Conservation (phyloP, 2,797 vertebrate genomes). For the Petrocephalus schoutedeni region DNA sequence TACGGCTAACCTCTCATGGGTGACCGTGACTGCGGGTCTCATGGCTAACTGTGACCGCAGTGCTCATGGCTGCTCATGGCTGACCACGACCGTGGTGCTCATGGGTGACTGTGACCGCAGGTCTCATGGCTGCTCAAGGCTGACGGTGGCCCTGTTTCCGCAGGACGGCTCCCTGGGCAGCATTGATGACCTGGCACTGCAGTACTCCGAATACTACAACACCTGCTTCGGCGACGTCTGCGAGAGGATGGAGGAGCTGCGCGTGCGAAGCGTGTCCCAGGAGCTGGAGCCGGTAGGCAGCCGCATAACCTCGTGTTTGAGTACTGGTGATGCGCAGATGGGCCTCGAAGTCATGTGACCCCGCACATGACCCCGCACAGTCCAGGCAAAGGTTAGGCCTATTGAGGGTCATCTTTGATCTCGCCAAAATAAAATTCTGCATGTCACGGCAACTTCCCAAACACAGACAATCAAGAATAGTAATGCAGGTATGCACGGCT, state of each 20-base stretch:
- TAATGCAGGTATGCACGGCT: background rate
- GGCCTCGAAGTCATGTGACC: background rate
- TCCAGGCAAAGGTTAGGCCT: background rate
- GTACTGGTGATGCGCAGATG: background rate
- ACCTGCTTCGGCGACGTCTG: conserved; percentile 84
- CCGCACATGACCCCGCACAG: background rate
- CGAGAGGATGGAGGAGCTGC: conserved; percentile 92
- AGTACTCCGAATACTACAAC: conserved; percentile 90
- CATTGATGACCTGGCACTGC: conserved; percentile 83
- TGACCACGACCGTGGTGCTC: too few species aligned
- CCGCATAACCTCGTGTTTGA: background rate
- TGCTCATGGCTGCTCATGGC: too few species aligned
- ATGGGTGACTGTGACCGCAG: too few species aligned
- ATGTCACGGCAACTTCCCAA: background rate
- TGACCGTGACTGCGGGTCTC: background rate
- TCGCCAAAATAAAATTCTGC: background rate
- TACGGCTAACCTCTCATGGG: background rate
- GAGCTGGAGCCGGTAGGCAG: conserved; percentile 75
- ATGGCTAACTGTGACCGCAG: too few species aligned
- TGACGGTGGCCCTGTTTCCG: conserved; percentile 13
- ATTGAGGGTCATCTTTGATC: background rate
- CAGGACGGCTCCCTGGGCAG: conserved; percentile 91
- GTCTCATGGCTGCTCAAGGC: too few species aligned
- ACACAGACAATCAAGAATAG: background rate
- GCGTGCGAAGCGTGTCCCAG: conserved; percentile 79